These are phyloP conservation scores for Craseonycteris thonglongyai DNA, from an alignment of 2,113 vertebrate species.

Conservation along the genomic window DNA sequence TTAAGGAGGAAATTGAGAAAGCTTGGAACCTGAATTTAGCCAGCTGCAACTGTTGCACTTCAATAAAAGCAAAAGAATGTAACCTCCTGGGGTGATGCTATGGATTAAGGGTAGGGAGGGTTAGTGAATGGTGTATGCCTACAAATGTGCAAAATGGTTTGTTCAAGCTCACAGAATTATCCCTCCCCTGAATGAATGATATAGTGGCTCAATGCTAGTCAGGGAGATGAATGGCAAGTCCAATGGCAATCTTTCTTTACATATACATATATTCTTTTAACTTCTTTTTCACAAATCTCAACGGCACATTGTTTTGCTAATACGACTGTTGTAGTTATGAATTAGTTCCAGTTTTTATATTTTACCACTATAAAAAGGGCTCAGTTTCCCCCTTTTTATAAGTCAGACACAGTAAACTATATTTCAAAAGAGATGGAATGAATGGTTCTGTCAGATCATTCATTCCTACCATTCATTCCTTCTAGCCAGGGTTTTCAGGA, in stretches of 20 bases:
- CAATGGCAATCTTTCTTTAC: background rate
- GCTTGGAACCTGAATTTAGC: background rate
- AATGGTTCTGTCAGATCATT: background rate
- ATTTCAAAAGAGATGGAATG: background rate
- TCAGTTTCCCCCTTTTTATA: background rate
- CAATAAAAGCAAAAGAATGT: background rate
- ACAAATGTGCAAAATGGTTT: background rate
- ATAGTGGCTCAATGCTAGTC: background rate
- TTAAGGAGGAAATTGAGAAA: background rate
- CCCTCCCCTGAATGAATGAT: background rate
- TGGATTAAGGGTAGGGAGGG: background rate
- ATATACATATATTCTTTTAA: background rate
- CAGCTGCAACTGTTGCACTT: background rate
- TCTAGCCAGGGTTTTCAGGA: background rate
- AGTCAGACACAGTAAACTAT: background rate
- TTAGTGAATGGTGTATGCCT: background rate
- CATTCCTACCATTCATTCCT: background rate
- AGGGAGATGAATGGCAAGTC: background rate
- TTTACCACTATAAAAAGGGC: background rate
- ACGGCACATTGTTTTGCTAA: background rate
- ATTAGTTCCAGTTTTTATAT: background rate
- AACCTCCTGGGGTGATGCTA: background rate
- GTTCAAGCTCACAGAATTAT: background rate
- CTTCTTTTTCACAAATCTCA: background rate
- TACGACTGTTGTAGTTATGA: background rate